Percentiles rank a stretch among this genome's conserved stretches.
phyloP scores from a whole-genome alignment of 2,113 vertebrate genomes.

The Morone chrysops region DNA sequence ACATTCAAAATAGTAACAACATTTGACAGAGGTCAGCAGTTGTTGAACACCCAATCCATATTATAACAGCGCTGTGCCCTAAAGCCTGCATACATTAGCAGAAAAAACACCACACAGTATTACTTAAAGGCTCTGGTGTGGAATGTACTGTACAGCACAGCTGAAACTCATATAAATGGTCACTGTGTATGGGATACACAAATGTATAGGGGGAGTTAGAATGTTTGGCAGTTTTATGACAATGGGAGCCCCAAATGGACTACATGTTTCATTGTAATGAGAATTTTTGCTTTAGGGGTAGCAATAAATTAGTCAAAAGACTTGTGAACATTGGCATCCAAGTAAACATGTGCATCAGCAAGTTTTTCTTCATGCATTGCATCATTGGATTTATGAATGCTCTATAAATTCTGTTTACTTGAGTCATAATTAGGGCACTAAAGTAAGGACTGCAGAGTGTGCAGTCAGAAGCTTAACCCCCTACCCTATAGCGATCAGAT shows the following conservation, averaged over 20 bases:
- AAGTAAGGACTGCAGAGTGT: not conserved
- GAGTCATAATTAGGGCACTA: slow-evolving; percentile 26
- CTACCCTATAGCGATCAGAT: too few species aligned
- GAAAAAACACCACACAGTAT: not conserved
- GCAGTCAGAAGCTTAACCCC: too few species aligned
- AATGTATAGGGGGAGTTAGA: not conserved
- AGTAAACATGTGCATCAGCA: slow-evolving; percentile 51
- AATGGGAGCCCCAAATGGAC: slow-evolving; percentile 9
- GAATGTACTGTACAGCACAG: not conserved
- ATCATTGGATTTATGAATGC: slow-evolving; percentile 37
- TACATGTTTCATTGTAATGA: slow-evolving; percentile 40
- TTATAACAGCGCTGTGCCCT: not conserved
- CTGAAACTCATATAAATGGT: not conserved
- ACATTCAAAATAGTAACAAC: not conserved
- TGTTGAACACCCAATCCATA: not conserved
- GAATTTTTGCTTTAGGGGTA: slow-evolving; percentile 36
- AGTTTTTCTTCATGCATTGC: slow-evolving; percentile 44
- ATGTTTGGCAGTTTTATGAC: slow-evolving; percentile 38
- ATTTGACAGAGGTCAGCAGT: slow-evolving; percentile 12
- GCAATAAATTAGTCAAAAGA: slow-evolving; percentile 43
- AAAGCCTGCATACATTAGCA: not conserved
- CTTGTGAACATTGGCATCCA: slow-evolving; percentile 25
- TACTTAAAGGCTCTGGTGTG: not conserved
- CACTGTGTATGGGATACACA: not conserved
- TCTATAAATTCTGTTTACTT: slow-evolving; percentile 35